A percentile compares a stretch with the other conserved stretches of the same genome.
These are phyloP conservation scores for Lepidothrix coronata DNA, from an alignment of 2,113 vertebrate genomes.

Conservation along the genomic window DNA sequence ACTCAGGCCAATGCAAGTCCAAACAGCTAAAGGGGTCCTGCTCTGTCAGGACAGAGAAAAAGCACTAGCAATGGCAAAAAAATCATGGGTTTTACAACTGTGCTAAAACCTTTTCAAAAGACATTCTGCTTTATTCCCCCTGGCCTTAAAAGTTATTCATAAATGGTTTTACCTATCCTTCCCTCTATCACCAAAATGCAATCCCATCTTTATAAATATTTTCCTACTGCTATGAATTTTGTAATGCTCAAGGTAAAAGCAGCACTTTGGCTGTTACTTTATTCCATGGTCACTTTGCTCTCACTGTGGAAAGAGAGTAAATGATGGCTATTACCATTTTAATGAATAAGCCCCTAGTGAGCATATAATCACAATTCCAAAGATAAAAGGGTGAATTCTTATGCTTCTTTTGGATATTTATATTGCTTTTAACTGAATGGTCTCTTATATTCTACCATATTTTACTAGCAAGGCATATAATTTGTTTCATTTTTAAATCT, in stretches of 20 bases:
- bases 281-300: background rate
- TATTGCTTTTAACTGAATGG: background rate
- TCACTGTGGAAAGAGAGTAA: background rate
- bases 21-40: background rate
- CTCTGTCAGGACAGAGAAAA: background rate
- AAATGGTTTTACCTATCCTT: background rate
- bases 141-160: background rate
- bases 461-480: background rate
- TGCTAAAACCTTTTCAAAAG: background rate
- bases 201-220: background rate
- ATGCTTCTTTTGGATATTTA: background rate
- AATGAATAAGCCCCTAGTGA: background rate
- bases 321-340: background rate
- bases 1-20: background rate
- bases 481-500: background rate
- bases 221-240: background rate
- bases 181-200: background rate
- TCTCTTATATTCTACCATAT: background rate
- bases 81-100: background rate
- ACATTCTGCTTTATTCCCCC: background rate
- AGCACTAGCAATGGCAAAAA: background rate
- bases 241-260: background rate
- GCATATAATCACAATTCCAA: background rate
- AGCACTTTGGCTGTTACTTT: background rate
- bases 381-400: background rate